Evolutionary conservation across 1,140 invertebrate species (phyloP).

Genomic region (Proales similis): DNA sequence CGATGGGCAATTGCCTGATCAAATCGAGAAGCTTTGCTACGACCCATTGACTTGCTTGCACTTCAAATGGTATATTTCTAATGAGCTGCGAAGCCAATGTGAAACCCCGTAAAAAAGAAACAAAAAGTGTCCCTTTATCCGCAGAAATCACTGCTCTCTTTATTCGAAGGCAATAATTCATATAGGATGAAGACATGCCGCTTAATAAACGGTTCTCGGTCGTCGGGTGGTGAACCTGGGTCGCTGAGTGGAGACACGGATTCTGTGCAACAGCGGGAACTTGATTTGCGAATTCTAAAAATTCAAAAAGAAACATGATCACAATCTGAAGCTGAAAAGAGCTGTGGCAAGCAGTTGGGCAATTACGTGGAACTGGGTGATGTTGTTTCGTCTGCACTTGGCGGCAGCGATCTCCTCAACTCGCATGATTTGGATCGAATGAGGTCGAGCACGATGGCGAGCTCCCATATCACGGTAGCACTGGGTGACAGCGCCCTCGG

Average conservation of each 20-base stretch:
- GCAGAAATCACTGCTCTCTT: no score
- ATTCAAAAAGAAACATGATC: slow-evolving; percentile 38
- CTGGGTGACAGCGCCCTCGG: slow-evolving; percentile 89
- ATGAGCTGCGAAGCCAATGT: no score
- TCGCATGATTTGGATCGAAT: slow-evolving; percentile 96
- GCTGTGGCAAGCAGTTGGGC: neutral
- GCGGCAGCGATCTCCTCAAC: slow-evolving; percentile 78
- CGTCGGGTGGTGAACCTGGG: slow-evolving; percentile 65
- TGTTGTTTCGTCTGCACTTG: slow-evolving; percentile 80
- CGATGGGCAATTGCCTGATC: no score
- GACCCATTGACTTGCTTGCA: no score
- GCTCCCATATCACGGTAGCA: slow-evolving; percentile 99
- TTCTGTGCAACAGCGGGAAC: slow-evolving; percentile 90
- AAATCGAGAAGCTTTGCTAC: no score
- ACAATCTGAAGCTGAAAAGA: neutral
- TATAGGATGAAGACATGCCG: no score
- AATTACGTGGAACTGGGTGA: slow-evolving; percentile 88
- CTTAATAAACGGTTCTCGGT: slow-evolving; percentile 65
- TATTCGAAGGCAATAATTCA: no score
- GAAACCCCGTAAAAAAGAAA: no score
- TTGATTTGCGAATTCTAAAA: slow-evolving; percentile 72
- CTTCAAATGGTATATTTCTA: no score
- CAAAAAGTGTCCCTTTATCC: no score
- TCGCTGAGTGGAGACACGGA: slow-evolving; percentile 59
- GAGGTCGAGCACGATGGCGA: slow-evolving; percentile 88